Conservation (phyloP, 2,113 vertebrate genomes). For the Brachionichthys hirsutus region DNA sequence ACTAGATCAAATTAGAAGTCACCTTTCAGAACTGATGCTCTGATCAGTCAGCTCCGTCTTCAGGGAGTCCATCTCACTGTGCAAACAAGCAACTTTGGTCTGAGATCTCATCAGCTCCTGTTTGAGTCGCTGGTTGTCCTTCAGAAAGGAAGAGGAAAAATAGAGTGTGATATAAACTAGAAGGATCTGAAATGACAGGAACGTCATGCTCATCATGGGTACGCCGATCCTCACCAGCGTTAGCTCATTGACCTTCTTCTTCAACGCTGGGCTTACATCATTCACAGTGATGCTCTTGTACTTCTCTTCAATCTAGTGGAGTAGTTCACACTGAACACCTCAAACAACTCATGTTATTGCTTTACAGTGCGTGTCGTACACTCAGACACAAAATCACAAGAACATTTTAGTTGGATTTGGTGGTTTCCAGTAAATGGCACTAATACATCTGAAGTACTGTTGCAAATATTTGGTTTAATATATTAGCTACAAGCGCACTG, state of each 20-base stretch:
- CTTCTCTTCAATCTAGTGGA: slow-evolving; percentile 88
- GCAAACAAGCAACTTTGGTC: slow-evolving; percentile 89
- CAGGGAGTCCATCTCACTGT: slow-evolving; percentile 91
- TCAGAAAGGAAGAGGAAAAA: not conserved
- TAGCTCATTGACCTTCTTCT: slow-evolving; percentile 87
- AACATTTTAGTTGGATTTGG: no score
- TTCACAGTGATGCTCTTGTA: slow-evolving; percentile 84
- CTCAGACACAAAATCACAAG: no score
- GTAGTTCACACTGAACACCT: not conserved
- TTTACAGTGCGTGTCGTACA: no score
- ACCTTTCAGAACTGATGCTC: slow-evolving; percentile 90
- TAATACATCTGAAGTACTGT: no score
- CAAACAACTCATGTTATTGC: no score
- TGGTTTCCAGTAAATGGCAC: no score
- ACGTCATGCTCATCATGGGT: not conserved
- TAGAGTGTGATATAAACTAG: no score
- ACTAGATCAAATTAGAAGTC: slow-evolving; percentile 11
- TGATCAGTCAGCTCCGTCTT: slow-evolving; percentile 93
- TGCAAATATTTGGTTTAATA: no score
- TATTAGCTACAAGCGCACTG: no score
- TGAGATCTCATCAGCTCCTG: slow-evolving; percentile 93
- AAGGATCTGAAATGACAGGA: not conserved
- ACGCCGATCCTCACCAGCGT: slow-evolving; percentile 82
- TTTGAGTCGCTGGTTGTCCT: slow-evolving; percentile 95
- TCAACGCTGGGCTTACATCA: slow-evolving; percentile 85